Base-by-base conservation (phyloP, 2,888 invertebrate genomes). In the Cenopis cana region DNA sequence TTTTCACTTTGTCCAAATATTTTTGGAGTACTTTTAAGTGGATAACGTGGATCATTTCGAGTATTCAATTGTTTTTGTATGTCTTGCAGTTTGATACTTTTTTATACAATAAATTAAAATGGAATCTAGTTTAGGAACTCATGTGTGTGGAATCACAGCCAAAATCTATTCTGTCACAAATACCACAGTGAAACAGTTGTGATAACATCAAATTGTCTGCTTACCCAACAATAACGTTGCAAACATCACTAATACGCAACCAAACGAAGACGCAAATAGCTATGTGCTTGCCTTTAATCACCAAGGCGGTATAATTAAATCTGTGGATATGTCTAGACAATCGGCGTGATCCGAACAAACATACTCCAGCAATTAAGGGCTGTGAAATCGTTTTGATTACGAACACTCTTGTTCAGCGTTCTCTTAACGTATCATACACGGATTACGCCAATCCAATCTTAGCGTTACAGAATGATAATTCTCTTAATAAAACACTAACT, bases 321-420 rank as follows among this genome's bases (percentile, higher is more conserved):
- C 33, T 46, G 69, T 29, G 59, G 41, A 29, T 54, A 41, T 59
- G 65, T 64, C 56, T 64, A 56, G 64, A 69, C 52, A 52, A 54
- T 55, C 50, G 36, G 56, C 50, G 38, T 38, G 49, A 46, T 59
- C 33, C n/a, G 33, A 41, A 17, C 49, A 57, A 65, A 36, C 46
- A 65, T 54, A 33, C 33, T 62, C 49, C 5, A 41, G 38, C 41
- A 18, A 41, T 59, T 20, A 41, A 12, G 9, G 9, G 1, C 29
- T n/a, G n/a, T 52, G 20, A 14, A 29, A n/a, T 10, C 14, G 41
- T 14, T 61, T 61, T 61, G 61, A 61, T 62, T 50, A 12, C 9
- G 29, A 50, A 62, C 50, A 33, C 62, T 17, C 61, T 52, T 52
- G 24, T 24, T 54, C 4, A 14, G 14, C 14, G 18, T 12, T 18